Conservation (phyloP, 2,888 invertebrate genomes). For the Hydroisotoma schaefferi region DNA sequence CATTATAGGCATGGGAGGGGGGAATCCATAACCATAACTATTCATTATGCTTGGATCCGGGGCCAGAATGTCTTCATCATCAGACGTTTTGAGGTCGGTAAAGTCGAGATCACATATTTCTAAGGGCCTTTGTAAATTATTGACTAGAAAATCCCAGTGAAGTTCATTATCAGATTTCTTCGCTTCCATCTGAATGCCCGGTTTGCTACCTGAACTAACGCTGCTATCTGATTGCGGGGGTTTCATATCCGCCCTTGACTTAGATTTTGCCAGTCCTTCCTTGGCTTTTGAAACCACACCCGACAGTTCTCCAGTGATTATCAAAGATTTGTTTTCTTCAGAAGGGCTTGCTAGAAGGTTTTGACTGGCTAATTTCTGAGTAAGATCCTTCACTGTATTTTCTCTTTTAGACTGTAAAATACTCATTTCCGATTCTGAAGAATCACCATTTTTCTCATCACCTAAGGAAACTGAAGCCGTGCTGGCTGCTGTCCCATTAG, state of each 20-base stretch:
- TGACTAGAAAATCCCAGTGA: constrained; percentile 85
- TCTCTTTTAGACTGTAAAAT: constrained; percentile 71
- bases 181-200: constrained; percentile 32
- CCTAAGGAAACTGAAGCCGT: constrained; percentile 12
- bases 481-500: constrained; percentile 38
- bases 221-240: constrained; percentile 30
- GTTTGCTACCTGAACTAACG: constrained; percentile 26
- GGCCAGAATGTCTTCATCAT: constrained; percentile 75
- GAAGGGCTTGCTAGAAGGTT: constrained; percentile 59
- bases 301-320: constrained; percentile 45
- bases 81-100: constrained; percentile 82
- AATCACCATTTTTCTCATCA: constrained; percentile 38
- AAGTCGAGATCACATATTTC: constrained; percentile 85
- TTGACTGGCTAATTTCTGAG: constrained; percentile 75
- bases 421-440: constrained; percentile 52
- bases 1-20: constrained; percentile 52
- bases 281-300: constrained; percentile 83
- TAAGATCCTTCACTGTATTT: constrained; percentile 82
- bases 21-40: constrained; percentile 51
- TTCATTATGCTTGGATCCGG: constrained; percentile 52
- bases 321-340: constrained; percentile 50
- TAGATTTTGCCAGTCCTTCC: constrained; percentile 82
- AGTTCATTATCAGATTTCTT: constrained; percentile 84
- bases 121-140: constrained; percentile 60
- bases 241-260: constrained; percentile 70